Base-by-base conservation (phyloP, 2,888 invertebrate species). In the Baronia brevicornis region DNA sequence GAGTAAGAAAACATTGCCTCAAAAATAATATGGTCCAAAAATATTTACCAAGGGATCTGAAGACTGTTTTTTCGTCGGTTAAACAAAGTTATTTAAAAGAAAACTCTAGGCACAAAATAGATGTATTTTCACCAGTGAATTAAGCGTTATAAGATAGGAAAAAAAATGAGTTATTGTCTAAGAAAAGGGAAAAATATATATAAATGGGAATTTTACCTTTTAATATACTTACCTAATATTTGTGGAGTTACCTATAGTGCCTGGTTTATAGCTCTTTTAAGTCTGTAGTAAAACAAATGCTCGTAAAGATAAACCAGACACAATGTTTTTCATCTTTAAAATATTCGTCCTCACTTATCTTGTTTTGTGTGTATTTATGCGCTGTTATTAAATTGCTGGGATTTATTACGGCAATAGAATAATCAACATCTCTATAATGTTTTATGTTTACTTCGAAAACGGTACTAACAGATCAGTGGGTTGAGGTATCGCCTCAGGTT, bases 261-360 rank as follows among this genome's bases (percentile, higher is more conserved):
- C 25, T 25, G 20, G 25, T 28, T 34, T 33, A 18, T 25, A 20
- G 10, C 3, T 17, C 3, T 35, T 35, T 35, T 35, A 35, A 35
- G 29, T 21, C 19, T 29, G 25, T 13, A 29, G 20, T 35, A 35
- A 33, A 35, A 25, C 15, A 21, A 15, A 26, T 17, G n/a, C 2
- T 25, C 19, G 26, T 29, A 35, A 35, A 35, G 35, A 30, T 35
- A 35, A 21, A 9, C 11, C 14, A 11, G 25, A 35, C 21, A 35
- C 35, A 35, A 29, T 35, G 29, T 35, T 29, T 29, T 8, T 24
- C 15, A 20, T 29, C 35, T 35, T 35, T 25, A 35, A 29, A 25
- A 26, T 25, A 35, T 25, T 35, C 28, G 17, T 21, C 6, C 13
- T 5, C 6, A 8, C 12, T 35, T 35, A 30, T 35, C 29, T 17